These are phyloP conservation scores for Daubentonia madagascariensis DNA, from an alignment of 2,113 vertebrate species.

Conservation along the genomic window DNA sequence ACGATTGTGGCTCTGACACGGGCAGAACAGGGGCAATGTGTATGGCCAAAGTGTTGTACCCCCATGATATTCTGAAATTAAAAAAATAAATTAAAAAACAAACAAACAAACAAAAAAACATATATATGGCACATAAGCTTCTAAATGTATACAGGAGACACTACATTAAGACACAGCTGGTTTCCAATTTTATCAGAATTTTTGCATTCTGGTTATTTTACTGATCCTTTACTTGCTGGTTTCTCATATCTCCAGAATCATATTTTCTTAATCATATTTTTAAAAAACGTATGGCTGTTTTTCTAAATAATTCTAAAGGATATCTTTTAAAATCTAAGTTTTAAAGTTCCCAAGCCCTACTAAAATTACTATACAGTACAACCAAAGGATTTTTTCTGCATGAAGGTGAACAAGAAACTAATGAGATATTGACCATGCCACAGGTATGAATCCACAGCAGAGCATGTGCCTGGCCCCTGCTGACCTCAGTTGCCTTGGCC, in stretches of 20 bases:
- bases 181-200: background rate
- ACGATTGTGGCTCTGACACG: too few relatives aligned
- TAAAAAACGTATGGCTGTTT: background rate
- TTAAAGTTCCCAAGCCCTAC: background rate
- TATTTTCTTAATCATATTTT: background rate
- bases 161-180: conserved; percentile 64
- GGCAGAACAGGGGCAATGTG: too few relatives aligned
- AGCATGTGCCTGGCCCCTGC: background rate
- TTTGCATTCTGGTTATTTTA: background rate
- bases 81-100: too few relatives aligned
- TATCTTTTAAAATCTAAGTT: background rate
- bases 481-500: too few relatives aligned
- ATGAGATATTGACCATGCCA: background rate
- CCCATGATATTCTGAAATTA: too few relatives aligned
- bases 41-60: too few relatives aligned
- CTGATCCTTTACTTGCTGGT: background rate
- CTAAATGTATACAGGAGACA: conserved; percentile 89
- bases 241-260: background rate
- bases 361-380: background rate
- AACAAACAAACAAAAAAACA: conserved; percentile 84
- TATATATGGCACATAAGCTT: conserved; percentile 81
- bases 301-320: background rate
- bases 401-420: background rate
- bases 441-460: fast-evolving
- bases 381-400: background rate